phyloP scores from a whole-genome alignment of 2,113 vertebrate genomes.

The Ramphastos sulfuratus region DNA sequence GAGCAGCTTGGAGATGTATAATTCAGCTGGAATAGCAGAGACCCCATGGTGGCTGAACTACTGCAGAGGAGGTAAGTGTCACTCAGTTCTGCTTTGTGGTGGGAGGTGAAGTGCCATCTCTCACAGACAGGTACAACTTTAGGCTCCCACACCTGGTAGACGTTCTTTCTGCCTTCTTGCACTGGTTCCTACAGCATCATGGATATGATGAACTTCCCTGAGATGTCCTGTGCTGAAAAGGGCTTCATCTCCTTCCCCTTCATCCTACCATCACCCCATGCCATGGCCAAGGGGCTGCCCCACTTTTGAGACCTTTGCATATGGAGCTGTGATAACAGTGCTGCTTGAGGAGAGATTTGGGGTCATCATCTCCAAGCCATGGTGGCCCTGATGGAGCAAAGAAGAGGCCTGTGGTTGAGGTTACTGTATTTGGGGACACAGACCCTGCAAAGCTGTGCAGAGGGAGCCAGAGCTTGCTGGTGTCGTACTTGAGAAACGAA shows the following conservation, averaged over 20 bases:
- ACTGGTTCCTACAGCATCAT: neutral
- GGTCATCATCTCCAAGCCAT: neutral
- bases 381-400: neutral
- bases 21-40: neutral
- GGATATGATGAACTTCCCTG: neutral
- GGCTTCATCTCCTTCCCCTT: neutral
- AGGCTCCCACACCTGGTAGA: neutral
- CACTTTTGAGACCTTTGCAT: neutral
- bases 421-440: accelerated
- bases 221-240: neutral
- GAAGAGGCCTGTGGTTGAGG: neutral
- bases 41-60: neutral
- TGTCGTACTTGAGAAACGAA: neutral
- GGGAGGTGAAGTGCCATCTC: neutral
- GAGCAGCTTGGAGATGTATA: accelerated
- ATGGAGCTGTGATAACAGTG: neutral
- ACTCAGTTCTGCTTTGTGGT: neutral
- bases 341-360: neutral
- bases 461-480: neutral
- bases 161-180: neutral
- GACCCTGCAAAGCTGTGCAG: accelerated
- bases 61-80: neutral
- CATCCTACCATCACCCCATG: neutral
- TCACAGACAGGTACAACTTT: neutral
- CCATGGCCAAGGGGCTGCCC: neutral